These are phyloP conservation scores for Drosophila yooni DNA, from an alignment of 2,888 invertebrate species.

Conservation along the genomic window DNA sequence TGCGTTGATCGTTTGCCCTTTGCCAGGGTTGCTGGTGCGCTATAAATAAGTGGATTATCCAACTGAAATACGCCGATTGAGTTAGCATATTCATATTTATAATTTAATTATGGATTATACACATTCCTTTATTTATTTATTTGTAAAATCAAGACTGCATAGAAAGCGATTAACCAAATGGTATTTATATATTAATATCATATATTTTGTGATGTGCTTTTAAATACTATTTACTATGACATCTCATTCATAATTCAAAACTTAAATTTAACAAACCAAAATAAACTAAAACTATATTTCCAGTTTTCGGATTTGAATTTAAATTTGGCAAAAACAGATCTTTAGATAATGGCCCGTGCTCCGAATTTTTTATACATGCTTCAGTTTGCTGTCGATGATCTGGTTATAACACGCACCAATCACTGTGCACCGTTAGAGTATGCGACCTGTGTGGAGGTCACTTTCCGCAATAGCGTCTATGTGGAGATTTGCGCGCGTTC, in stretches of 20 bases:
- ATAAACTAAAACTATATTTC: background rate
- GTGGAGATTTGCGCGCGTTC: constrained; percentile 78
- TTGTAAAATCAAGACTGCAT: background rate
- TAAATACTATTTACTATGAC: background rate
- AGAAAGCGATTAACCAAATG: background rate
- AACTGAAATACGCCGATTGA: constrained; percentile 3
- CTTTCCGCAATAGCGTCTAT: constrained; percentile 81
- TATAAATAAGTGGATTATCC: constrained; percentile 3
- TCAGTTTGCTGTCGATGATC: constrained; percentile 78
- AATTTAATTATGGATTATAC: background rate
- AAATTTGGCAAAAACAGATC: background rate
- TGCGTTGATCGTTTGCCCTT: constrained; percentile 15
- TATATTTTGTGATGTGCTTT: background rate
- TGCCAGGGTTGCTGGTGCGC: constrained; percentile 7
- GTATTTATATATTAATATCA: background rate
- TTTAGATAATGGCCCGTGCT: constrained; percentile 9
- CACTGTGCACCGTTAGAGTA: constrained; percentile 39
- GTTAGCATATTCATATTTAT: background rate
- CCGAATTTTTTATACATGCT: constrained; percentile 78
- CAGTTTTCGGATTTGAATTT: background rate
- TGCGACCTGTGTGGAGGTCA: constrained; percentile 40
- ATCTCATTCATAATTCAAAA: background rate
- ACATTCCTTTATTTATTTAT: background rate
- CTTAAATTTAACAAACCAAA: background rate
- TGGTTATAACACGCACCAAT: constrained; percentile 25